Percentiles rank a stretch among this genome's conserved stretches.
These are phyloP conservation scores for Pseudomyrmex sp. DNA, from an alignment of 1,140 invertebrate genomes.

Conservation along the genomic window DNA sequence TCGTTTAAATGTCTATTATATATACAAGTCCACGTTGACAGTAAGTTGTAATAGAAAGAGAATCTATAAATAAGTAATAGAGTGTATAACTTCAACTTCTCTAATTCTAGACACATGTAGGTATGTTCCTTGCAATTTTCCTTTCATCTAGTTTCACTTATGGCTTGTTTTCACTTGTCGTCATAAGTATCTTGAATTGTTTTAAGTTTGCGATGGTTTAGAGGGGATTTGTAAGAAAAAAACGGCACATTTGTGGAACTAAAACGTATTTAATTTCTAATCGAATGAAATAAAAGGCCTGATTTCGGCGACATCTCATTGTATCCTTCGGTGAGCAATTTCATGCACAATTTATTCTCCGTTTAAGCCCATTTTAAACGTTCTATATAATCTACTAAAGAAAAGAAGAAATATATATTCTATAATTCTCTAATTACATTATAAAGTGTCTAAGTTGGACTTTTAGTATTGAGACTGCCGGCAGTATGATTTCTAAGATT, in stretches of 20 bases:
- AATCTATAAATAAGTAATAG: conserved; percentile 11
- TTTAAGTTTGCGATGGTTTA: background rate
- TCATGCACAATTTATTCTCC: background rate
- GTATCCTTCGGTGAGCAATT: conserved; percentile 40
- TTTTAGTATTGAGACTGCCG: conserved; percentile 45
- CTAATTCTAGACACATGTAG: background rate
- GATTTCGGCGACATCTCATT: conserved; percentile 42
- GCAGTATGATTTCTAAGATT: conserved; percentile 40
- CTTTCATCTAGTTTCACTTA: background rate
- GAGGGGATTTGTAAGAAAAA: conserved; percentile 16
- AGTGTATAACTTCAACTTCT: conserved; percentile 27
- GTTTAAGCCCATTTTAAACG: conserved; percentile 47
- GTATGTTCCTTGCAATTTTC: background rate
- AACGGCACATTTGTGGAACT: conserved; percentile 8
- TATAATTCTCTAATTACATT: background rate
- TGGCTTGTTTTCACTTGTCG: too few relatives aligned
- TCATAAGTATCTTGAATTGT: background rate
- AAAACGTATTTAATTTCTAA: conserved; percentile 47
- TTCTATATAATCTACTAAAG: background rate
- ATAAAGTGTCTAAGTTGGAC: conserved; percentile 38
- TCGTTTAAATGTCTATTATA: too few relatives aligned
- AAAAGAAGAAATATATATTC: background rate
- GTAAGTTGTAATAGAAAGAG: background rate
- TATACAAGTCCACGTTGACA: too few relatives aligned
- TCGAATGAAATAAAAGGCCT: conserved; percentile 20